Conservation (phyloP, 2,797 vertebrate species). For the Percopsis omiscomaycus region DNA sequence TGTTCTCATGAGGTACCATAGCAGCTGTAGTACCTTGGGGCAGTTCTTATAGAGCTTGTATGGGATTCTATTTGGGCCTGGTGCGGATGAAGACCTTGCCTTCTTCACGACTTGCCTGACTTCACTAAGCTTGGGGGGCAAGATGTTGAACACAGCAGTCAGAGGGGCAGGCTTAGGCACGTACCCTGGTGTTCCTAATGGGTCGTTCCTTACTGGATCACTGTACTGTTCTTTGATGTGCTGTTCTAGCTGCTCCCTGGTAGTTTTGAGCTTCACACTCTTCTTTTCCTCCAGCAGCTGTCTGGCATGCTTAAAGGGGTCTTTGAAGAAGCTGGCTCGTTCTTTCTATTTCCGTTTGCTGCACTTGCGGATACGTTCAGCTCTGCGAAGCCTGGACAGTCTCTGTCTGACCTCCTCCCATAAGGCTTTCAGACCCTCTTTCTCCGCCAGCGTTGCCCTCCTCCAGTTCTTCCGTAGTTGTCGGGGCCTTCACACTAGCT, state of each 20-base stretch:
- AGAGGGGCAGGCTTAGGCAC: neutral
- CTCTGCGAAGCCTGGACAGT: neutral
- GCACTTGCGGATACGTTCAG: neutral
- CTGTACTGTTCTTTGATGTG: constrained; percentile 13
- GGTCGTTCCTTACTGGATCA: constrained; percentile 6
- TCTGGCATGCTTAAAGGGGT: constrained; percentile 4
- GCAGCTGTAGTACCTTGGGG: constrained; percentile 13
- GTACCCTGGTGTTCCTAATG: constrained; percentile 17
- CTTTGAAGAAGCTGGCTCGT: neutral
- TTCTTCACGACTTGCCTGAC: constrained; percentile 12
- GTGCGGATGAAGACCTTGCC: constrained; percentile 13
- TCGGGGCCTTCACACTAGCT: constrained; percentile 4
- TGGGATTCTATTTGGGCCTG: constrained; percentile 19
- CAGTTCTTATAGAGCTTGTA: constrained; percentile 28
- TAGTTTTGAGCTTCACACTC: constrained; percentile 14
- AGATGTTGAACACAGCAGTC: constrained; percentile 11
- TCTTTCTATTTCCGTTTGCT: neutral
- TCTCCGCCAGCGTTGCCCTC: neutral
- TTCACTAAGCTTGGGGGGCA: constrained; percentile 14
- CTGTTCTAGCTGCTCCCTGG: constrained; percentile 15
- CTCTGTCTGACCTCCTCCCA: neutral
- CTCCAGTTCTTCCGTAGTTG: constrained; percentile 3
- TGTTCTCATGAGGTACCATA: constrained; percentile 14
- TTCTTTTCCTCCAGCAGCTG: constrained; percentile 15
- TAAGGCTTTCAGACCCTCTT: neutral